phyloP scores from a whole-genome alignment of 92 coral and sea anemone genomes.

The Epizoanthus ramosus region DNA sequence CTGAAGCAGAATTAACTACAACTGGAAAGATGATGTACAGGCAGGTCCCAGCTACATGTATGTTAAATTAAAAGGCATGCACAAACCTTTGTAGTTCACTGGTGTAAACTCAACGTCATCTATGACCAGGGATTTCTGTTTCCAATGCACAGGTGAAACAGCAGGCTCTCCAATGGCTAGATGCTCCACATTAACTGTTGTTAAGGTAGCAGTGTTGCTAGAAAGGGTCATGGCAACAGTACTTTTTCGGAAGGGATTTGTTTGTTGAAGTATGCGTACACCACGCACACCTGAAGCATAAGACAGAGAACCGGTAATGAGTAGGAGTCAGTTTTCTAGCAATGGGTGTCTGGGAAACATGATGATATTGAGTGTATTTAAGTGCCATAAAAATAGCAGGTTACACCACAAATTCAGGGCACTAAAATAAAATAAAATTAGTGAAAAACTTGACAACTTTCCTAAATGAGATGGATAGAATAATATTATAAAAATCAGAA shows the following conservation, averaged over 20 bases:
- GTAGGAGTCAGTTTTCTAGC: not conserved
- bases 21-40: too few relatives aligned
- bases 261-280: conserved; percentile 84
- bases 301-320: not conserved
- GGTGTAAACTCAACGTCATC: conserved; percentile 56
- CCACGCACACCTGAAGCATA: conserved; percentile 83
- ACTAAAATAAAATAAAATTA: too few relatives aligned
- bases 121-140: conserved; percentile 59
- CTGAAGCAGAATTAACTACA: too few relatives aligned
- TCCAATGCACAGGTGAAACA: conserved; percentile 88
- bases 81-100: conserved; percentile 56
- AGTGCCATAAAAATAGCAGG: too few relatives aligned
- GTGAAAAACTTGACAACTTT: too few relatives aligned
- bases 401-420: too few relatives aligned
- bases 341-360: not conserved
- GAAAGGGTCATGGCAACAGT: conserved; percentile 62
- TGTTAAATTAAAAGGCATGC: not conserved
- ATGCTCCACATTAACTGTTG: conserved; percentile 76
- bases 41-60: too few relatives aligned
- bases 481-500: too few relatives aligned
- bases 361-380: too few relatives aligned
- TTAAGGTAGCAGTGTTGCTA: conserved; percentile 54
- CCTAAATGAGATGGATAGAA: too few relatives aligned
- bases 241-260: conserved; percentile 78
- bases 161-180: conserved; percentile 85